Conservation (phyloP, 2,888 invertebrate species). For the Plebejus anna region DNA sequence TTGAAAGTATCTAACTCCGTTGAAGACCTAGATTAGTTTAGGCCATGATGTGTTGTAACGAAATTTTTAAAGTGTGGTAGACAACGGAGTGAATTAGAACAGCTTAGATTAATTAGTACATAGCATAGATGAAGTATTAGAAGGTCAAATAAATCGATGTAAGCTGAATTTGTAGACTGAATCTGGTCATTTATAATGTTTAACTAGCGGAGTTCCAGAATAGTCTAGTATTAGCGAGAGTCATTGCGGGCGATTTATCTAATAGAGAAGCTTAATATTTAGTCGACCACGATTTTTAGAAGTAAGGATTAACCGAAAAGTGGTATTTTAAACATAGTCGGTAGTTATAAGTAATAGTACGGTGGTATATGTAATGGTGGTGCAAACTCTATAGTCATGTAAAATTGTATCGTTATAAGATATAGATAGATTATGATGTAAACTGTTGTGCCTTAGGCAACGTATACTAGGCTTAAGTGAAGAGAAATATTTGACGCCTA, state of each 20-base stretch:
- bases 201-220: constrained; percentile 57
- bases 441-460: constrained; percentile 62
- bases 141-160: constrained; percentile 49
- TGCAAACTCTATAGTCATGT: constrained; percentile 72
- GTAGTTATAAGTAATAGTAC: constrained; percentile 39
- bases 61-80: constrained; percentile 63
- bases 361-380: constrained; percentile 66
- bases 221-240: constrained; percentile 60
- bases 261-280: constrained; percentile 62
- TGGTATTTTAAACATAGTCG: constrained; percentile 38
- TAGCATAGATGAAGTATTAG: constrained; percentile 67
- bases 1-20: constrained; percentile 57
- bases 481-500: constrained; percentile 34
- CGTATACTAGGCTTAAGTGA: constrained; percentile 41
- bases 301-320: constrained; percentile 41
- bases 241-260: constrained; percentile 61
- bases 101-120: constrained; percentile 58
- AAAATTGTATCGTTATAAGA: constrained; percentile 65
- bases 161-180: constrained; percentile 60
- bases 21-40: constrained; percentile 68
- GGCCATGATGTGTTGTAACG: constrained; percentile 51
- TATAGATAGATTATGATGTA: constrained; percentile 54
- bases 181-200: constrained; percentile 57
- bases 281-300: constrained; percentile 41
- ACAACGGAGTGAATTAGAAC: constrained; percentile 58